Conservation (phyloP, 2,888 invertebrate species). For the Erebia palarica region DNA sequence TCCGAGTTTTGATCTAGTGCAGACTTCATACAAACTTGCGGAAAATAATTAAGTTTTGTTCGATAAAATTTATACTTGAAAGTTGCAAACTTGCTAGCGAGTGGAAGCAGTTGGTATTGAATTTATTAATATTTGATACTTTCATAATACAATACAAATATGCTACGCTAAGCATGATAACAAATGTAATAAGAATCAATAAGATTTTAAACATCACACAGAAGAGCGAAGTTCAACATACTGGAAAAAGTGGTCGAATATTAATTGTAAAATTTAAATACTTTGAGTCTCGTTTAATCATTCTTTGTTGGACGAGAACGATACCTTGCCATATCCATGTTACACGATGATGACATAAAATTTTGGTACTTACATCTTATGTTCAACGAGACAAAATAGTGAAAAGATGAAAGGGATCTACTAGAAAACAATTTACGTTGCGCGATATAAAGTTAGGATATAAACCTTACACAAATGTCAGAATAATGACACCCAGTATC, state of each 20-base stretch:
- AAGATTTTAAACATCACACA: neutral
- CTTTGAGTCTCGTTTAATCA: too few relatives aligned
- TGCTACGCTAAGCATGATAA: neutral
- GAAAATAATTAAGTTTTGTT: conserved; percentile 16
- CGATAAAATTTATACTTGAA: conserved; percentile 20
- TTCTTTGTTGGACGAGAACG: too few relatives aligned
- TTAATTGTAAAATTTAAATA: too few relatives aligned
- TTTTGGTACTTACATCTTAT: neutral
- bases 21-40: conserved; percentile 21
- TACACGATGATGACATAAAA: neutral
- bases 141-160: neutral
- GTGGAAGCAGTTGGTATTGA: conserved; percentile 7
- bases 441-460: conserved; percentile 24
- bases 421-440: conserved; percentile 29
- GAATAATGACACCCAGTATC: conserved; percentile 28
- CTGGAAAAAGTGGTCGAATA: too few relatives aligned
- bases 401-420: neutral
- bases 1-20: neutral
- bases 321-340: too few relatives aligned
- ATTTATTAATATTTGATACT: conserved; percentile 10
- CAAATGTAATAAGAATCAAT: neutral
- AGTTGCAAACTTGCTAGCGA: conserved; percentile 14
- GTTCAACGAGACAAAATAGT: neutral
- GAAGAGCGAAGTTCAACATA: too few relatives aligned
- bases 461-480: conserved; percentile 30